phyloP scores from a whole-genome alignment of 1,140 invertebrate genomes.

The Diabrotica undecimpunctata region DNA sequence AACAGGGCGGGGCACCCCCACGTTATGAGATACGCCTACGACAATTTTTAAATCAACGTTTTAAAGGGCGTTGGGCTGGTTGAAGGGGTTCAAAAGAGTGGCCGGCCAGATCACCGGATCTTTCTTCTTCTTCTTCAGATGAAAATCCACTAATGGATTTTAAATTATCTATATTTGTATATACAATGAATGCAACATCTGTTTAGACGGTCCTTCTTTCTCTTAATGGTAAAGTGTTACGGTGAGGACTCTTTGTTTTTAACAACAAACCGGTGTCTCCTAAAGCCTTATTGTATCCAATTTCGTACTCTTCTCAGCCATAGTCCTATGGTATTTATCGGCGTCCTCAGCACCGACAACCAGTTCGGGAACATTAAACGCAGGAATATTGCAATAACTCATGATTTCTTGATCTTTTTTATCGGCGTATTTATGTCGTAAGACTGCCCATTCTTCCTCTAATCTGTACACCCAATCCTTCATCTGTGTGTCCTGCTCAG shows the following conservation, averaged over 20 bases:
- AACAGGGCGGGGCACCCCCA: no score
- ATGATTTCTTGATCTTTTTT: conserved; percentile 53
- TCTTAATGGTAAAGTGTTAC: conserved; percentile 39
- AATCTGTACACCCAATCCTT: conserved; percentile 68
- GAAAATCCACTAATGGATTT: no score
- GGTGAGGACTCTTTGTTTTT: conserved; percentile 41
- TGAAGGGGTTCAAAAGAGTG: no score
- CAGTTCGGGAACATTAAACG: conserved; percentile 62
- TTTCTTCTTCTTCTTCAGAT: no score
- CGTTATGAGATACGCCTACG: no score
- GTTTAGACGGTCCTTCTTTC: conserved; percentile 29
- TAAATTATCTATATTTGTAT: no score
- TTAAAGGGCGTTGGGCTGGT: no score
- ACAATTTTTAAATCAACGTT: no score
- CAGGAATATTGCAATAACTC: conserved; percentile 56
- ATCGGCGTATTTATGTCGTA: conserved; percentile 55
- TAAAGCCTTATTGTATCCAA: conserved; percentile 54
- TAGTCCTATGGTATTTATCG: conserved; percentile 45
- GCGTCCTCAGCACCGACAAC: conserved; percentile 54
- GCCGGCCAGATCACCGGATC: no score
- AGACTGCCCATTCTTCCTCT: conserved; percentile 59
- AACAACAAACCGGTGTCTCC: conserved; percentile 53
- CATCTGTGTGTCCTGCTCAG: conserved; percentile 60
- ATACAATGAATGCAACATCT: no score
- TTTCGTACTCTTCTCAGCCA: conserved; percentile 48